Evolutionary conservation across 64 coral and sea anemone genomes (phyloP), one percentile per base, ranked within the genome.

Genomic region (Catalaphyllia jardinei): DNA sequence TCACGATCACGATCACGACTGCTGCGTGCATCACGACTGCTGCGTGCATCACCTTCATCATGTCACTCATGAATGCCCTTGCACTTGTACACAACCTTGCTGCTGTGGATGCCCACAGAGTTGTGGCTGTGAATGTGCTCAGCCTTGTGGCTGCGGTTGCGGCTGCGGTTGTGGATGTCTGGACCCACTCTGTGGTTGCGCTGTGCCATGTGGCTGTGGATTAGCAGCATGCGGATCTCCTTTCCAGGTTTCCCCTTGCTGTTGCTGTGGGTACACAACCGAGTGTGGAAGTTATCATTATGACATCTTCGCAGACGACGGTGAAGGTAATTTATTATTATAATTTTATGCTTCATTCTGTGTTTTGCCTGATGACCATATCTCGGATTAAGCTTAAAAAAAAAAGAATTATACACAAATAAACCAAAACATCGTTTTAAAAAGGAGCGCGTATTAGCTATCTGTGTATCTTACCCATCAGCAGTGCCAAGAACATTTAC

Each of bases 1-100:
- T 22, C 65, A 69, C 65, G 65, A 69, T n/a, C 65, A 69, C 25
- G 65, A 69, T 8, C 65, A 69, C 65, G 65, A 69, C 22, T 69
- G 65, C n/a, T 69, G 65, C n/a, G 65, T 69, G 65, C 74, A 77
- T 46, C 74, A 77, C 22, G 74, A 77, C n/a, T 77, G 74, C 17
- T 77, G 74, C 9, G 74, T 77, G 38, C 74, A 77, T 77, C 74
- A 77, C 74, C 38, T 77, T 29, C 74, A 77, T 42, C 74, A 77
- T 22, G 20, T 77, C 19, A 42, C 33, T n/a, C 74, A 77, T 77
- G 16, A 77, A 9, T 77, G 74, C 19, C 74, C 74, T 22, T 77
- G 74, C 39, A 1, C 73, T 4, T 42, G 73, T 38, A 17, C 35
- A 49, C 74, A 42, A 10, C 39, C 33, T 7, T 77, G 74, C 38